A percentile compares a stretch with the other conserved stretches of the same genome.
phyloP scores from a whole-genome alignment of 2,797 vertebrate genomes.

The Platalea minor region DNA sequence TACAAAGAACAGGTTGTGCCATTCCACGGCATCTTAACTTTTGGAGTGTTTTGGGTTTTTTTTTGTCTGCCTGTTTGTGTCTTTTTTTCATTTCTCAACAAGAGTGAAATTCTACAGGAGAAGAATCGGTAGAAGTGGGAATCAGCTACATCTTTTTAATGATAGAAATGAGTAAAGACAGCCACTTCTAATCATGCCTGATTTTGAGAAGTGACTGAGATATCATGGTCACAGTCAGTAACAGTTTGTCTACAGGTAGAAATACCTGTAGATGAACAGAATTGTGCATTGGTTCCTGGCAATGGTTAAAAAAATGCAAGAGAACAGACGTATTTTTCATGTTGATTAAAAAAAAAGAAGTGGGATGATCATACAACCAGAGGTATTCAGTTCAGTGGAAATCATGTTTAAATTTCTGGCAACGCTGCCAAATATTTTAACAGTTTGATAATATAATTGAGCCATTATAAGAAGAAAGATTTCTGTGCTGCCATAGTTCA shows the following conservation, averaged over 20 bases:
- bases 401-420: background rate
- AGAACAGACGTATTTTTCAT: background rate
- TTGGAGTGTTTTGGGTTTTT: background rate
- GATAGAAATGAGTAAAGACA: background rate
- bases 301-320: background rate
- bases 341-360: conserved; percentile 19
- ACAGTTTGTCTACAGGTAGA: background rate
- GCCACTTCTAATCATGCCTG: background rate
- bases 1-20: background rate
- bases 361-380: background rate
- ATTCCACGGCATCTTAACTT: background rate
- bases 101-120: background rate
- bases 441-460: conserved; percentile 50
- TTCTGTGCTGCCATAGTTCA: background rate
- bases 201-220: background rate
- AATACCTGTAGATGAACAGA: background rate
- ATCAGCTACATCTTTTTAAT: background rate
- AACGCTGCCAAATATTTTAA: conserved; percentile 39
- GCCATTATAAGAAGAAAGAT: conserved; percentile 20
- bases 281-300: background rate
- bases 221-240: background rate
- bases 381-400: background rate
- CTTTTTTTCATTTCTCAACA: background rate
- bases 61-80: background rate
- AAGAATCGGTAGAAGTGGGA: background rate